These are phyloP conservation scores for Cantharis nigra DNA, from an alignment of 2,888 invertebrate genomes.

Conservation along the genomic window DNA sequence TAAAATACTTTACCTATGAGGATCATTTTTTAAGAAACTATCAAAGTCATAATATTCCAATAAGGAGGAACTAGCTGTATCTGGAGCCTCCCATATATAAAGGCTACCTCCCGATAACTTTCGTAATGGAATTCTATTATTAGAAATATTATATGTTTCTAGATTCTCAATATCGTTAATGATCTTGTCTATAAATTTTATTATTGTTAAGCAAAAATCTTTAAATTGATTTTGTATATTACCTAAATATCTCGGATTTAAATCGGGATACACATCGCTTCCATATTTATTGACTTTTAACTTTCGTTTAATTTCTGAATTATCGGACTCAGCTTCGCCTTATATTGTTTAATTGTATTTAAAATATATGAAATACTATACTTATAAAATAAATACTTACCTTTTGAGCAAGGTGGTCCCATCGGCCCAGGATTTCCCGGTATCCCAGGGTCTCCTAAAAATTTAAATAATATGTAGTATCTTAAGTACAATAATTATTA, in stretches of 20 bases:
- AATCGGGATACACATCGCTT: neutral
- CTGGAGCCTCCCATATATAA: neutral
- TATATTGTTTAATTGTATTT: neutral
- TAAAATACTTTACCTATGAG: constrained; percentile 53
- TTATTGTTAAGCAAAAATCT: neutral
- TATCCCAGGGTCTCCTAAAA: too few species aligned
- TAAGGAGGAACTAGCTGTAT: neutral
- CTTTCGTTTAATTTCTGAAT: neutral
- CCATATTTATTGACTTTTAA: neutral
- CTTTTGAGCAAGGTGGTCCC: too few species aligned
- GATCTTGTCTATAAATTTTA: neutral
- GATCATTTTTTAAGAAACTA: constrained; percentile 68
- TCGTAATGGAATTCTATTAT: neutral
- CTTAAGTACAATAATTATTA: too few species aligned
- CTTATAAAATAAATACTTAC: neutral
- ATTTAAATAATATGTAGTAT: too few species aligned
- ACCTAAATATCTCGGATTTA: neutral
- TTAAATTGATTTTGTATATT: neutral
- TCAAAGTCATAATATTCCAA: constrained; percentile 44
- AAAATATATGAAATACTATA: neutral
- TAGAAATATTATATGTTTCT: neutral
- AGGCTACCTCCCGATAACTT: neutral
- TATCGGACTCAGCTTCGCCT: neutral
- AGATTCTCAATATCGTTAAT: neutral
- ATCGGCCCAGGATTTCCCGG: too few species aligned